Percentiles rank a stretch among this genome's conserved stretches.
phyloP scores from a whole-genome alignment of 64 coral and sea anemone species.

The Pocillopora verrucosa region DNA sequence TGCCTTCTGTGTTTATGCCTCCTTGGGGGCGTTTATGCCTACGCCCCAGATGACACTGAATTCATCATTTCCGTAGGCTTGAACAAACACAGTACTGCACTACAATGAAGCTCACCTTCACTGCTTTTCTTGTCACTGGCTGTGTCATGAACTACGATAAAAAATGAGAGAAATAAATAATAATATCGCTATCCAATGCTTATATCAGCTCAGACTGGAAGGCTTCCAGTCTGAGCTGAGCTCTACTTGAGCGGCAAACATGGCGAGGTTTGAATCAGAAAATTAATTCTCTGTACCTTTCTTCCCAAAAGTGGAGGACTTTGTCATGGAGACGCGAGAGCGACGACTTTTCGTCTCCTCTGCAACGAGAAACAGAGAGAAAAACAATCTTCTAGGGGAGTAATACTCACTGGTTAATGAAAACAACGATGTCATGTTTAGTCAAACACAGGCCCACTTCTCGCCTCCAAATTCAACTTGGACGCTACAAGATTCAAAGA shows the following conservation, averaged over 20 bases:
- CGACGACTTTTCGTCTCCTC: constrained; percentile 64
- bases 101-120: constrained; percentile 32
- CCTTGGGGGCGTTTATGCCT: too few species aligned
- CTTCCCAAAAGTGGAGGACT: constrained; percentile 17
- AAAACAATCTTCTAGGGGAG: neutral
- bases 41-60: neutral
- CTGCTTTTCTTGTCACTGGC: constrained; percentile 59
- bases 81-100: too few species aligned
- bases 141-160: constrained; percentile 46
- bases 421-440: neutral
- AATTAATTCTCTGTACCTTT: neutral
- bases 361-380: neutral
- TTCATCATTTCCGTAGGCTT: neutral
- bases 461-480: too few species aligned
- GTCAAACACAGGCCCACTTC: too few species aligned
- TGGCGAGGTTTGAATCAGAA: too few species aligned
- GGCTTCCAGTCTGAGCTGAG: too few species aligned
- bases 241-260: neutral
- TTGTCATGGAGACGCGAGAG: constrained; percentile 36
- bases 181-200: too few species aligned
- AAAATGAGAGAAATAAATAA: neutral
- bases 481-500: too few species aligned
- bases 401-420: neutral
- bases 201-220: neutral
- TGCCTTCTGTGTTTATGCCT: too few species aligned